Evolutionary conservation across 2,797 vertebrate genomes (phyloP).

Genomic region (Pipistrellus pygmaeus): DNA sequence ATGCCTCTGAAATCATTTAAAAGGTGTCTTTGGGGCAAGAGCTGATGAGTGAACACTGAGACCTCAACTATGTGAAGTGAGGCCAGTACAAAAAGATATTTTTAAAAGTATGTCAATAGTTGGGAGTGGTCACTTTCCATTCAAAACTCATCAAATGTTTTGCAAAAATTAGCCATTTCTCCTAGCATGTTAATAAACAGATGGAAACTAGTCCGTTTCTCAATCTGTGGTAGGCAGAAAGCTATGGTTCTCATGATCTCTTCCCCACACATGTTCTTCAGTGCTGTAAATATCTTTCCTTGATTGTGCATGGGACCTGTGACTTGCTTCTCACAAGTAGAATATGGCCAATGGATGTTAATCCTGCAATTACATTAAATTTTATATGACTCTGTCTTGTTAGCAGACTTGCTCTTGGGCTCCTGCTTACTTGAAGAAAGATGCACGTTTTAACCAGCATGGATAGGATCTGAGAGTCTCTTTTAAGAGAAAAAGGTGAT

Average conservation of each 20-base stretch:
- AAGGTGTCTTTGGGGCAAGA: neutral
- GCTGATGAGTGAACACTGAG: neutral
- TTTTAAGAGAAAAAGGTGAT: neutral
- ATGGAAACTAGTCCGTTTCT: neutral
- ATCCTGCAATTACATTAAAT: neutral
- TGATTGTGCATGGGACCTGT: neutral
- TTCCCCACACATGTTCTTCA: neutral
- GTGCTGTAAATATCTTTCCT: neutral
- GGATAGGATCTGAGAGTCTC: neutral
- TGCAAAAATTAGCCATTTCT: neutral
- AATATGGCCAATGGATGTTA: neutral
- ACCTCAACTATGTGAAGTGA: neutral
- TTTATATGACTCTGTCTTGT: neutral
- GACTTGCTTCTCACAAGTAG: neutral
- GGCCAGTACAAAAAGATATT: neutral
- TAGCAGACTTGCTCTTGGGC: neutral
- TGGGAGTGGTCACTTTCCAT: neutral
- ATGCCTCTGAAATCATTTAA: neutral
- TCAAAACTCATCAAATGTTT: neutral
- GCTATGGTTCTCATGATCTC: neutral
- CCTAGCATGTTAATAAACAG: neutral
- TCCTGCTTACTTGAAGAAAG: neutral
- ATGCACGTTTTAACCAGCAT: rapidly evolving
- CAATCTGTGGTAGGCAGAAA: neutral
- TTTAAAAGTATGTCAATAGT: neutral